Evolutionary conservation across 1,140 invertebrate species (phyloP), one percentile per base, ranked within the genome.

Genomic region (Neodiprion pinetum): DNA sequence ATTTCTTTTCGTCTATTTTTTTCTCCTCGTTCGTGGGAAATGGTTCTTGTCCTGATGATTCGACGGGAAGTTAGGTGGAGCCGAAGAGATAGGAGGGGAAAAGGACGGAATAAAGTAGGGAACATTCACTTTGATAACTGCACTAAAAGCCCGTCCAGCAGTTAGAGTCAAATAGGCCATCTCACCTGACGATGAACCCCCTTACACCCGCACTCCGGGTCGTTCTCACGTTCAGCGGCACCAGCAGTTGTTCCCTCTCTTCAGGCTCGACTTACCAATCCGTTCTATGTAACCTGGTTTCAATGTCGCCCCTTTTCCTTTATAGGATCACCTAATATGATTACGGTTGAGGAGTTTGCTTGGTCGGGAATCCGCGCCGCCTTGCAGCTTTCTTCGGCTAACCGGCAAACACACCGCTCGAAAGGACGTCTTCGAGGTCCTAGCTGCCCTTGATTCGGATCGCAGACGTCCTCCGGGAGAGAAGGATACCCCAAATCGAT

Each of bases 61-160:
- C 28, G 28, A 40, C 28, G 28, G 28, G 28, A 40, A 40, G 28
- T 40, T 40, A 40, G 28, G 28, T 40, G 28, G 28, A 40, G 28
- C 28, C 28, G 28, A 40, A 40, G 28, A 40, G 28, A 40, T 40
- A 40, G 28, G 5, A 40, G 28, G 28, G 28, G 53, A 9, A 61
- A 61, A 17, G 53, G 53, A 61, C 53, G 11, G 53, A 61, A 69
- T 69, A 69, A 69, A 69, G 40, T 69, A 40, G 40, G 7, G 67
- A 23, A 69, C 67, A 69, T 69, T 69, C 21, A 69, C 67, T 69
- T 69, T 69, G 67, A 69, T 69, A 69, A 69, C 67, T 69, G 67
- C 67, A 69, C 67, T 69, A 69, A 69, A 69, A 23, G 67, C 21
- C 40, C 67, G 67, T 21, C 67, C 10, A 69, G 14, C 67, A 69